A percentile compares a stretch with the other conserved stretches of the same genome.
Conservation (phyloP, 1,140 invertebrate species). For the Druon quercuslanigerum region DNA sequence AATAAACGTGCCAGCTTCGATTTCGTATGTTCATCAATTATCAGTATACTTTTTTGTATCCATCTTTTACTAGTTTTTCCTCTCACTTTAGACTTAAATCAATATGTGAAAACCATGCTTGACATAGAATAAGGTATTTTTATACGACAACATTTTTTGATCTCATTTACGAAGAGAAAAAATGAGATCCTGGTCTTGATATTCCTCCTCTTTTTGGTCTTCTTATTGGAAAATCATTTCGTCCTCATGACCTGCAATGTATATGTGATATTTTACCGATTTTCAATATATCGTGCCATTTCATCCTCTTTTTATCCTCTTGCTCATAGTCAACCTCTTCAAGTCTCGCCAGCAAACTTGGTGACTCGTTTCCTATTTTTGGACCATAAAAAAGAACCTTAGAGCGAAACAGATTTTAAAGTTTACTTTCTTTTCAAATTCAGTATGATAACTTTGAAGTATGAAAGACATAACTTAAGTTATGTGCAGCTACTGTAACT, state of each 20-base stretch:
- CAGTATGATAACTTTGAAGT: no score
- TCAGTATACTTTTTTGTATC: no score
- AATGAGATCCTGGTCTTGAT: not conserved
- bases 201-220: not conserved
- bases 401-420: conserved; percentile 9
- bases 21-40: no score
- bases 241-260: conserved; percentile 35
- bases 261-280: conserved; percentile 39
- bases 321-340: conserved; percentile 6
- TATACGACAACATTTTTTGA: no score
- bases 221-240: conserved; percentile 60
- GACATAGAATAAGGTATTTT: no score
- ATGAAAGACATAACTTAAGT: no score
- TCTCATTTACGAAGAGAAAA: not conserved
- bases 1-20: no score
- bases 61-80: no score
- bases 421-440: conserved; percentile 30
- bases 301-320: not conserved
- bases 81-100: no score
- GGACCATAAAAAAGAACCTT: conserved; percentile 33
- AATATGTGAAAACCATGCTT: no score
- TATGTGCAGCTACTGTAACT: no score
- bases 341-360: conserved; percentile 13
- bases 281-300: conserved; percentile 42
- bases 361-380: conserved; percentile 9